These are phyloP conservation scores for Chalcis sispes DNA, from an alignment of 2,888 invertebrate species.

Conservation along the genomic window DNA sequence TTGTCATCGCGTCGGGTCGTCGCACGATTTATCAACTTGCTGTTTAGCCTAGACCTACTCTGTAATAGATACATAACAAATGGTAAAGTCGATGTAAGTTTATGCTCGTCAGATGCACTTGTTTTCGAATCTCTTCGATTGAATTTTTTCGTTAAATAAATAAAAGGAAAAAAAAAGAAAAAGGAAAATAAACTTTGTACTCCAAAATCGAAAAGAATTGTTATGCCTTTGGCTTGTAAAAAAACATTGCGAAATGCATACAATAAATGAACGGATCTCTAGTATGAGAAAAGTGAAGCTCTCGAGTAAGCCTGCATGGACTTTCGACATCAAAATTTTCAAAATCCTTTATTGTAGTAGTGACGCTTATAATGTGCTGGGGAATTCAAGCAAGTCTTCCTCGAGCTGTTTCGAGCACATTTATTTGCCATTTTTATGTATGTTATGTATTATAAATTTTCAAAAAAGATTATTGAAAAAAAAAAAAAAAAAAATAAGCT, in stretches of 20 bases:
- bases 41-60: slow-evolving; percentile 55
- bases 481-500: slow-evolving; percentile 47
- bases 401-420: slow-evolving; percentile 51
- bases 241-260: neutral
- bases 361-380: slow-evolving; percentile 46
- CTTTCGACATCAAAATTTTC: slow-evolving; percentile 47
- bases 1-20: slow-evolving; percentile 52
- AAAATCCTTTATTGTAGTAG: slow-evolving; percentile 45
- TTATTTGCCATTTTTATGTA: slow-evolving; percentile 55
- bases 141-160: neutral
- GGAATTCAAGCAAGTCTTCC: slow-evolving; percentile 53
- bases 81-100: slow-evolving; percentile 57
- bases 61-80: slow-evolving; percentile 52
- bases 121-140: neutral
- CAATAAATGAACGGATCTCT: slow-evolving; percentile 5
- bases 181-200: slow-evolving; percentile 2
- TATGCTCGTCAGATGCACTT: slow-evolving; percentile 38
- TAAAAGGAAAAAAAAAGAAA: no score
- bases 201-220: neutral
- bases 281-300: slow-evolving; percentile 15
- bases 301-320: slow-evolving; percentile 53
- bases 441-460: slow-evolving; percentile 55
- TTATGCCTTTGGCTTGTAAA: neutral
- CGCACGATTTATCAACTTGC: slow-evolving; percentile 52
- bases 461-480: slow-evolving; percentile 49